Conservation (phyloP, 2,113 vertebrate genomes). For the Seriola rivoliana region DNA sequence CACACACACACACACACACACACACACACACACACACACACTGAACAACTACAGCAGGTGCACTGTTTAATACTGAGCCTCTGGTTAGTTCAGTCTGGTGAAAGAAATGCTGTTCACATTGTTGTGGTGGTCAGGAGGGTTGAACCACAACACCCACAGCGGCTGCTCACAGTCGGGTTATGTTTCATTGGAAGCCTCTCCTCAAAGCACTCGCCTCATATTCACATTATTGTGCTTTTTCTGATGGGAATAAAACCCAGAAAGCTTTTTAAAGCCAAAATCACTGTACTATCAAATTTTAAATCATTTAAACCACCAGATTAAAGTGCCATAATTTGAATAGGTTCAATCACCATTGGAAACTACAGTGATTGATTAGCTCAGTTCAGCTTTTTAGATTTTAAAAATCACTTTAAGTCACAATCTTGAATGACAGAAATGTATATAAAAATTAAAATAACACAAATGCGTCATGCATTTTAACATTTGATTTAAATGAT, state of each 20-base stretch:
- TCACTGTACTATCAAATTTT: neutral
- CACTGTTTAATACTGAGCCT: slow-evolving; percentile 5
- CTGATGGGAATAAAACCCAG: neutral
- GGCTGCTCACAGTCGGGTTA: neutral
- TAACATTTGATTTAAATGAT: neutral
- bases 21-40: neutral
- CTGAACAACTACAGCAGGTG: slow-evolving; percentile 26
- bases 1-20: neutral
- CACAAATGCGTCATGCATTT: no score
- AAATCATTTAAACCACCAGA: neutral
- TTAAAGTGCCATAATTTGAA: neutral
- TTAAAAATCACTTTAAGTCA: neutral
- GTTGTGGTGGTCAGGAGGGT: slow-evolving; percentile 33
- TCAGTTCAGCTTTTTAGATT: no score
- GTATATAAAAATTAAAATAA: no score
- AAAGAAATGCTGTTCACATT: slow-evolving; percentile 38
- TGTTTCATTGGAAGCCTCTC: neutral
- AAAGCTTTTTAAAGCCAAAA: neutral
- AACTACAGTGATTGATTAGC: neutral
- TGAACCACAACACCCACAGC: slow-evolving; percentile 1
- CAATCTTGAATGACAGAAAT: no score
- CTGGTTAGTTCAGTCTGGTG: slow-evolving; percentile 30
- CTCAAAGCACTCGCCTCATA: neutral
- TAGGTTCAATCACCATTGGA: neutral
- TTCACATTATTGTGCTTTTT: neutral